Evolutionary conservation across 2,797 vertebrate genomes (phyloP), one percentile per base, ranked within the genome.

Genomic region (Staurois parvus): DNA sequence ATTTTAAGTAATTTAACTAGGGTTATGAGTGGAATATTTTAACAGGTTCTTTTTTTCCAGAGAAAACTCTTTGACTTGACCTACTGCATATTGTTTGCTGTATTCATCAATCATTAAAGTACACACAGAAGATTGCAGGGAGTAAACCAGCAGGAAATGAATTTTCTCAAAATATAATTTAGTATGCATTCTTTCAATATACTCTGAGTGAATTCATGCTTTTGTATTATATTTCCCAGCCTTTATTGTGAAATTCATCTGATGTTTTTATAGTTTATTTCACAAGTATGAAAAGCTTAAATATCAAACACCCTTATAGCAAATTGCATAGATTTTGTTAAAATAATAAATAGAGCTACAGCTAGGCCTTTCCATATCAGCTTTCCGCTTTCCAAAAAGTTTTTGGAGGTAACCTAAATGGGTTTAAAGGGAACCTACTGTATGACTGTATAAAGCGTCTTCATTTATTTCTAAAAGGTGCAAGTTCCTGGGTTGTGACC

Each of bases 71-170:
- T 56, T 70, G 32, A 82, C 52, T 73, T 73, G 70, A 82, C 80
- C 80, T 82, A 30, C 56, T 64, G 32, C 68, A 82, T 64, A 82
- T 83, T 75, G 56, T 75, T 74, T 66, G 56, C 72, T 83, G 56
- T 83, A 72, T 83, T 75, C 59, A 75, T 83, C 70, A 83, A 74
- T 74, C 72, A 75, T 83, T 64, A 74, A 83, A 66, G 56, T 74
- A 37, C 72, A 75, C 59, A 83, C 72, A 66, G 56, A 83, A 13
- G 37, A 67, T 66, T 75, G 70, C 81, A 74, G 72, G 59, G 72
- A 83, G 81, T 40, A 83, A 73, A 83, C 52, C 37, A 59, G 24
- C 52, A 66, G 72, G 72, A 83, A 83, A 82, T 82, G 17, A 64
- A 19, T 83, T 83, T 83, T 67, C 52, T 73, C 52, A 73, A 73